Conservation (phyloP, 2,888 invertebrate genomes). For the Campoplex capitator region DNA sequence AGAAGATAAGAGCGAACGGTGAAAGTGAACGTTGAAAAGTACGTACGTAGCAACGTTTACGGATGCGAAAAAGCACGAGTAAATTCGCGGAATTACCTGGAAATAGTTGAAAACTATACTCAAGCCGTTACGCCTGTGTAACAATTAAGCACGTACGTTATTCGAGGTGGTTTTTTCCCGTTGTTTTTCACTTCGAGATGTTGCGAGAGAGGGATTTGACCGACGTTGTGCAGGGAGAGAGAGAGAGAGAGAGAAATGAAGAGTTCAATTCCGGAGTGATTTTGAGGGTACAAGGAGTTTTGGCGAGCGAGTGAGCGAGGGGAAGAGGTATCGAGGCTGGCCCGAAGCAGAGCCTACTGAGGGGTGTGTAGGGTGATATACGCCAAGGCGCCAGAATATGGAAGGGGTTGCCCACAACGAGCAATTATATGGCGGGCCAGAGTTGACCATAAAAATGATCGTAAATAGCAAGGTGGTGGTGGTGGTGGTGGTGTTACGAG, state of each 20-base stretch:
- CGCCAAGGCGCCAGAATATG: constrained; percentile 40
- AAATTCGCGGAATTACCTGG: constrained; percentile 41
- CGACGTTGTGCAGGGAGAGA: not conserved
- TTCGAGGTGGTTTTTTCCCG: not conserved
- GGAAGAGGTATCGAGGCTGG: not conserved
- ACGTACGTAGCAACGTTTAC: not conserved
- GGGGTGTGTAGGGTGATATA: constrained; percentile 12
- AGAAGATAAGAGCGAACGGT: not conserved
- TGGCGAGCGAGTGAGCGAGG: not conserved
- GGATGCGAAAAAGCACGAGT: constrained; percentile 9
- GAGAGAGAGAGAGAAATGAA: constrained; percentile 37
- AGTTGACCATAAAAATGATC: constrained; percentile 81
- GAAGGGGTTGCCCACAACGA: constrained; percentile 52
- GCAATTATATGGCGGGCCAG: constrained; percentile 76
- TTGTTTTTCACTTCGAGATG: constrained; percentile 25
- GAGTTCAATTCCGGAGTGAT: constrained; percentile 49
- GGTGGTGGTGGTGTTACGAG: constrained; percentile 61
- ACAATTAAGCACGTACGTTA: constrained; percentile 14
- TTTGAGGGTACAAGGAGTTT: not conserved
- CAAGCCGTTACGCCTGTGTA: constrained; percentile 56
- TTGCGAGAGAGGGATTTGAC: constrained; percentile 26
- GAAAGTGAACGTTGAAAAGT: constrained; percentile 15
- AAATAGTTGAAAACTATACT: constrained; percentile 50
- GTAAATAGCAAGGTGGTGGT: constrained; percentile 76
- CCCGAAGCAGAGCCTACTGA: not conserved